These are phyloP conservation scores for Corydoras sp. DNA, from an alignment of 2,113 vertebrate genomes.

Conservation along the genomic window DNA sequence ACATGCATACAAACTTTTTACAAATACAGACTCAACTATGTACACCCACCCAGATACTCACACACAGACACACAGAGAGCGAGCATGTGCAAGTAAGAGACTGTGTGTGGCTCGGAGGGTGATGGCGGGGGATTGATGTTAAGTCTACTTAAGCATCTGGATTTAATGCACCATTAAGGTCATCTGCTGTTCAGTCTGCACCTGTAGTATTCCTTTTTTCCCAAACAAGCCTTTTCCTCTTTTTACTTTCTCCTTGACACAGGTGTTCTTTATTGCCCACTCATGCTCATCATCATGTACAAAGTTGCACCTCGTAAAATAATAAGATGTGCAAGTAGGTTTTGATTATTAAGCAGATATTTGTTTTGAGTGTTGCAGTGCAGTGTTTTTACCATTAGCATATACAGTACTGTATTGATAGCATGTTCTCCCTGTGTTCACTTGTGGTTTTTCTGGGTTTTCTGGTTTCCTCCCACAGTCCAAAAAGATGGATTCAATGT, in stretches of 20 bases:
- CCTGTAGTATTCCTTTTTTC: constrained; percentile 56
- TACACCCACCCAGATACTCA: background rate
- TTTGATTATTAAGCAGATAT: too few species aligned
- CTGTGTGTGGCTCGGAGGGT: constrained; percentile 26
- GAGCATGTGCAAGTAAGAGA: background rate
- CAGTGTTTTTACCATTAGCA: too few species aligned
- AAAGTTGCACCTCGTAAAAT: too few species aligned
- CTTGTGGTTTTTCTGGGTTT: too few species aligned
- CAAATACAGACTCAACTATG: constrained; percentile 16
- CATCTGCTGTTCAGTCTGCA: constrained; percentile 63
- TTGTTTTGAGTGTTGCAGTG: too few species aligned
- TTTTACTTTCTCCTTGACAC: constrained; percentile 34
- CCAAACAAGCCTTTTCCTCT: constrained; percentile 27
- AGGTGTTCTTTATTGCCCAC: background rate
- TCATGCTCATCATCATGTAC: too few species aligned
- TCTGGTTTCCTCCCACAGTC: too few species aligned
- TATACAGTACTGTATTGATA: too few species aligned
- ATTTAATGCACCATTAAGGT: constrained; percentile 67
- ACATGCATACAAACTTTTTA: constrained; percentile 4
- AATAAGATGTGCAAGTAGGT: too few species aligned
- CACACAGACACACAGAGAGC: constrained; percentile 4
- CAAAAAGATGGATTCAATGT: too few species aligned
- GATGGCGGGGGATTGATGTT: constrained; percentile 36
- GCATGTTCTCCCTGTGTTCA: too few species aligned
- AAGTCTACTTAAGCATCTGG: constrained; percentile 63